A percentile compares a stretch with the other conserved stretches of the same genome.
Conservation (phyloP, 2,888 invertebrate genomes). For the Ellobium chinense region DNA sequence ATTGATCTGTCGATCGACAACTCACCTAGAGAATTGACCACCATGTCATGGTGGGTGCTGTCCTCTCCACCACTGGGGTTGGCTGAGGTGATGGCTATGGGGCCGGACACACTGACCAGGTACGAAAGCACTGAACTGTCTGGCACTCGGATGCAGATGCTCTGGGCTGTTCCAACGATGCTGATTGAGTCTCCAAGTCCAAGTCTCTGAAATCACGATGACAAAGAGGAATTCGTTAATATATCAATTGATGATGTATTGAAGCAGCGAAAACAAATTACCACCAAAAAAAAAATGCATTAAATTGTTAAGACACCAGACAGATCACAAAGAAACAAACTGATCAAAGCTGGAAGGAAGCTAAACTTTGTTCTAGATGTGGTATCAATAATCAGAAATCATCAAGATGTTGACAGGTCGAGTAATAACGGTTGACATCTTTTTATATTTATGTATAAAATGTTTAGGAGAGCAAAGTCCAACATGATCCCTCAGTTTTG, state of each 20-base stretch:
- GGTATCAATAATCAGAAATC: no score
- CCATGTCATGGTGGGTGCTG: slow-evolving; percentile 64
- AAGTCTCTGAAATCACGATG: slow-evolving; percentile 47
- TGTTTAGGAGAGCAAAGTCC: no score
- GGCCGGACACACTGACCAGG: slow-evolving; percentile 59
- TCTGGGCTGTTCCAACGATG: slow-evolving; percentile 59
- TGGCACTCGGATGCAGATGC: slow-evolving; percentile 63
- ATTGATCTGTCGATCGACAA: background rate
- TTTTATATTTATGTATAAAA: no score
- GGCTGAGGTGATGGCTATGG: slow-evolving; percentile 62
- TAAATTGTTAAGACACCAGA: no score
- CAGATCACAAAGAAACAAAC: no score
- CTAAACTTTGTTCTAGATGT: no score
- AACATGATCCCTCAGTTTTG: no score
- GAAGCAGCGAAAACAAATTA: no score
- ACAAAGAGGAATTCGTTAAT: background rate
- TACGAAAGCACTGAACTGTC: slow-evolving; percentile 63
- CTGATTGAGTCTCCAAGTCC: slow-evolving; percentile 54
- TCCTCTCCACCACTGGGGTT: slow-evolving; percentile 65
- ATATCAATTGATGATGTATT: background rate
- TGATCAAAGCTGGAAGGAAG: no score
- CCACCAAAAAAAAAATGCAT: no score
- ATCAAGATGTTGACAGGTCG: no score
- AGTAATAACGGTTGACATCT: no score
- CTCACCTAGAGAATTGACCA: slow-evolving; percentile 60